Evolutionary conservation across 2,113 vertebrate genomes (phyloP).

Genomic region (Pandion haliaetus): DNA sequence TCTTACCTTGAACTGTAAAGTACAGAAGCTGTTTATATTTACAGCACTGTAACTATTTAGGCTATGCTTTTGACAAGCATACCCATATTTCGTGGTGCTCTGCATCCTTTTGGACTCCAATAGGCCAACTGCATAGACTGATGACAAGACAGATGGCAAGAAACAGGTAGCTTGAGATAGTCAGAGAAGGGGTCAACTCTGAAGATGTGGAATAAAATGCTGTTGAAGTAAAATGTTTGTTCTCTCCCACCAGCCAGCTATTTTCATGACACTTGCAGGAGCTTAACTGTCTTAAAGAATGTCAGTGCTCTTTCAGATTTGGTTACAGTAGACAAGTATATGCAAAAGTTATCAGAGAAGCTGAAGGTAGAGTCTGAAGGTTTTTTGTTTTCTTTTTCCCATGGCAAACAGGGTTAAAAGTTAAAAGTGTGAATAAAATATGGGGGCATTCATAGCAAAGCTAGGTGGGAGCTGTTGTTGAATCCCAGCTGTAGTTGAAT

Average conservation of each 20-base stretch:
- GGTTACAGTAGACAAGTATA: background rate
- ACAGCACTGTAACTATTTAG: constrained; percentile 58
- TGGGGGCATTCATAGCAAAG: background rate
- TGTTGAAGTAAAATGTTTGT: background rate
- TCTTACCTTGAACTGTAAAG: constrained; percentile 63
- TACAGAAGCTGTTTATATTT: constrained; percentile 57
- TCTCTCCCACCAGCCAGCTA: background rate
- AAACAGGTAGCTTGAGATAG: background rate
- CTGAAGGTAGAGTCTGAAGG: background rate
- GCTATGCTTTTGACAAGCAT: constrained; percentile 49
- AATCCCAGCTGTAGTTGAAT: background rate
- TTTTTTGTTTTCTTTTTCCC: background rate
- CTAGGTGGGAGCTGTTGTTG: background rate
- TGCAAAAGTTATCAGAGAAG: background rate
- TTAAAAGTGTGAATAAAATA: background rate
- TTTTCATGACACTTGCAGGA: background rate
- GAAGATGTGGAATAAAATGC: background rate
- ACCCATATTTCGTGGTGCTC: constrained; percentile 30
- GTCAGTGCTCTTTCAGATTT: background rate
- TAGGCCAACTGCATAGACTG: background rate
- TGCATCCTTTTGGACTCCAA: background rate
- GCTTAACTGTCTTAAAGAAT: background rate
- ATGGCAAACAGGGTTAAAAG: background rate
- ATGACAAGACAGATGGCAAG: background rate
- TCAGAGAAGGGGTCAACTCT: background rate